Percentiles rank a stretch among this genome's conserved stretches.
Conservation (phyloP, 1,140 invertebrate species). For the Cotesia chilonis region DNA sequence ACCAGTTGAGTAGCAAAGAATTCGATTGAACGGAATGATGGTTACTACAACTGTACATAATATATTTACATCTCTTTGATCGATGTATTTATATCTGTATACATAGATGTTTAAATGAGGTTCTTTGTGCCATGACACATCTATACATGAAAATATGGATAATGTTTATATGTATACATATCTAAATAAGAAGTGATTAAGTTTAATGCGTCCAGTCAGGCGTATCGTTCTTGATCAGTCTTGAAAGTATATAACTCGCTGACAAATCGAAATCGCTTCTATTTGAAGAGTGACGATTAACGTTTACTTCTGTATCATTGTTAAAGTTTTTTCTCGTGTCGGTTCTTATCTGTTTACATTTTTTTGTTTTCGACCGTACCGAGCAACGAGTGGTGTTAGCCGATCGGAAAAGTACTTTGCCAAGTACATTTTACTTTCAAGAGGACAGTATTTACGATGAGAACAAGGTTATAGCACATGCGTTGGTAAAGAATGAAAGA, state of each 20-base stretch:
- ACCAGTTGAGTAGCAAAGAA: not conserved
- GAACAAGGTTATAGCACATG: not conserved
- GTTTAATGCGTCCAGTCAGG: not conserved
- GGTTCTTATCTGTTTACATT: slow-evolving; percentile 16
- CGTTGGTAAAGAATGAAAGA: not conserved
- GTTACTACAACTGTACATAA: not conserved
- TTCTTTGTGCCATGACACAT: slow-evolving; percentile 27
- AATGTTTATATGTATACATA: slow-evolving; percentile 4
- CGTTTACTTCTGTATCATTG: slow-evolving; percentile 11
- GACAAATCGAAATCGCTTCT: slow-evolving; percentile 8
- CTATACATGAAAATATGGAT: not conserved
- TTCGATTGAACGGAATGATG: not conserved
- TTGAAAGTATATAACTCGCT: not conserved
- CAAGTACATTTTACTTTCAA: slow-evolving; percentile 14
- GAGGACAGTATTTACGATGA: slow-evolving; percentile 30
- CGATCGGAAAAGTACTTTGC: slow-evolving; percentile 24
- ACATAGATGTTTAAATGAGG: slow-evolving; percentile 27
- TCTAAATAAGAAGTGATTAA: not conserved
- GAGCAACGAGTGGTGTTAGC: slow-evolving; percentile 11
- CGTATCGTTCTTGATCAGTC: not conserved
- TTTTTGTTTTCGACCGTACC: not conserved
- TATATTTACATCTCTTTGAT: not conserved
- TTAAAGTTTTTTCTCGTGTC: not conserved
- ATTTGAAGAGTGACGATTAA: slow-evolving; percentile 14
- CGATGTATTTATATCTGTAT: not conserved